Evolutionary conservation across 2,797 vertebrate species (phyloP).

Genomic region (Pseudochaenichthys georgianus): DNA sequence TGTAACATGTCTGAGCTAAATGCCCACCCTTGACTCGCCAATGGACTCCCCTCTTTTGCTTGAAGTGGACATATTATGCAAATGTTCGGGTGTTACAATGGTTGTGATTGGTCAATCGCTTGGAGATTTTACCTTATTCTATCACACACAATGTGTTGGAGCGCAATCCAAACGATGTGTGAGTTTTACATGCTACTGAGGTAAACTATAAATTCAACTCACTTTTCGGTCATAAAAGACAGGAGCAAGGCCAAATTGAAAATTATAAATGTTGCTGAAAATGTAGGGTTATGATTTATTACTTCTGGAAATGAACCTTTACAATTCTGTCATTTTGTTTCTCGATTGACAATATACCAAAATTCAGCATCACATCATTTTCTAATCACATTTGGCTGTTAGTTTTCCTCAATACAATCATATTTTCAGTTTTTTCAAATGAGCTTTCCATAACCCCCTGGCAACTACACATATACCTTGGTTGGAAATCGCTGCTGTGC

Average conservation of each 20-base stretch:
- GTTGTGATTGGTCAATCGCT: no score
- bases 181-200: no score
- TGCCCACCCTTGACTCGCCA: no score
- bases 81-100: no score
- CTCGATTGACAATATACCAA: neutral
- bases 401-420: neutral
- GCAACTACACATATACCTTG: neutral
- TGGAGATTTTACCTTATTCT: no score
- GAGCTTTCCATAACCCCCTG: neutral
- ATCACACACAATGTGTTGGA: no score
- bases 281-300: neutral
- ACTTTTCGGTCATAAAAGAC: no score
- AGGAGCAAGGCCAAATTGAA: no score
- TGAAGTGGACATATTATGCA: no score
- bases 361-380: neutral
- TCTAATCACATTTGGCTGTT: neutral
- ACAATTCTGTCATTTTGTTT: neutral
- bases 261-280: neutral
- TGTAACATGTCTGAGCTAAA: no score
- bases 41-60: neutral
- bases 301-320: neutral
- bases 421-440: neutral
- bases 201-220: no score
- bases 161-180: no score
- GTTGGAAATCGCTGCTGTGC: conserved; percentile 4